Percentiles rank a stretch among this genome's conserved stretches.
Conservation (phyloP, 2,797 vertebrate genomes). For the Numenius phaeopus region DNA sequence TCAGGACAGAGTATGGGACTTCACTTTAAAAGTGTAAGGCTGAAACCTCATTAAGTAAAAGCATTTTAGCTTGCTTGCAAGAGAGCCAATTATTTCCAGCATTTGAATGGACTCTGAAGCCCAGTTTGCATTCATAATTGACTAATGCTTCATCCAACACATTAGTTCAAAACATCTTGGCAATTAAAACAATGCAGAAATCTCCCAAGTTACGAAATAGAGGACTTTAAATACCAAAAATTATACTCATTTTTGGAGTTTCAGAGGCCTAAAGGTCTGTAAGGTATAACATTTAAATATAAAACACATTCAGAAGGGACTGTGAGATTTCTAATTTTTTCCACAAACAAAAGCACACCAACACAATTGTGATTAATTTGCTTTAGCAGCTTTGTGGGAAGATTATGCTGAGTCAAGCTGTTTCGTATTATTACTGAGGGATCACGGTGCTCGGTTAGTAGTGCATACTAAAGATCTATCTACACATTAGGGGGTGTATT, state of each 20-base stretch:
- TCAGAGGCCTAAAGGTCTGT: neutral
- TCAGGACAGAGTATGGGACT: neutral
- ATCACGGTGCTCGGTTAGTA: neutral
- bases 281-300: neutral
- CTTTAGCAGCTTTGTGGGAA: neutral
- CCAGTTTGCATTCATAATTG: conserved; percentile 19
- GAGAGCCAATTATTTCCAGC: conserved; percentile 8
- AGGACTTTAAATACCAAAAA: neutral
- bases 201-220: neutral
- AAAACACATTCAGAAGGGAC: neutral
- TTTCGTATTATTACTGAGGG: neutral
- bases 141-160: conserved; percentile 27
- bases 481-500: neutral
- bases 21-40: neutral
- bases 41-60: conserved; percentile 21
- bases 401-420: neutral
- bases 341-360: neutral
- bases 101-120: conserved; percentile 12
- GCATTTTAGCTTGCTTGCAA: neutral
- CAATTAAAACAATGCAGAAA: conserved; percentile 6
- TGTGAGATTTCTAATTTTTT: neutral
- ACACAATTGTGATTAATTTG: neutral
- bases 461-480: neutral
- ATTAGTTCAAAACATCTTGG: conserved; percentile 22
- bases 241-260: neutral